Evolutionary conservation across 1,140 invertebrate species (phyloP), one percentile per base, ranked within the genome.

Genomic region (Microvelia longipes): DNA sequence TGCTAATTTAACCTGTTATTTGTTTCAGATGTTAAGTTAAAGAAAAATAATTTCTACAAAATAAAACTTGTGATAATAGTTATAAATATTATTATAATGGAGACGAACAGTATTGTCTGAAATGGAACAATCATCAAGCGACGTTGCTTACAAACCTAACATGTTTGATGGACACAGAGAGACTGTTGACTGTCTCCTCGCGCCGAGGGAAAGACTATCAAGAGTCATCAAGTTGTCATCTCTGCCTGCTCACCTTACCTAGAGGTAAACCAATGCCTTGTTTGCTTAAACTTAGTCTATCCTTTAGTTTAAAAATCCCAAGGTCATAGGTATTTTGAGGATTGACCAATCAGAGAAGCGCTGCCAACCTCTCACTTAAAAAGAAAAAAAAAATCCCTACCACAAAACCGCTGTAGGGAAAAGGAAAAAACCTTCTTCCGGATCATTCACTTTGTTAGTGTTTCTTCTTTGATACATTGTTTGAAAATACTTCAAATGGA

Each of bases 101-200:
- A 26, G 79, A 80, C 69, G 62, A 64, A 24, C 83, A 84, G 77
- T 84, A 83, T 76, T 84, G 83, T 77, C 76, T 85, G 62, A 79
- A 82, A 74, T 85, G 83, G 83, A 84, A 84, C 75, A 83, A 84
- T 75, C 83, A 84, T 75, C 82, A 83, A 73, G 77, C 77, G 24
- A 84, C 83, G 28, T 77, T 85, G 74, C 76, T 84, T 29, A 79
- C 80, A 67, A 81, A 83, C 15, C 83, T 85, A 73, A 82, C 84
- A 70, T 76, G 77, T 35, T 74, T 85, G 29, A 73, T 84, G 29
- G 79, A 79, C 61, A 80, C 78, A 70, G 82, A 83, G 71, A 77
- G 77, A 50, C 75, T 85, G 82, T 83, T n/a, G 83, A 85, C 75
- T 82, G 84, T 5, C 84, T 83, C n/a, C 73, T 85, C 27, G 81